phyloP scores from a whole-genome alignment of 2,113 vertebrate species.

The Sinosuthora webbiana region DNA sequence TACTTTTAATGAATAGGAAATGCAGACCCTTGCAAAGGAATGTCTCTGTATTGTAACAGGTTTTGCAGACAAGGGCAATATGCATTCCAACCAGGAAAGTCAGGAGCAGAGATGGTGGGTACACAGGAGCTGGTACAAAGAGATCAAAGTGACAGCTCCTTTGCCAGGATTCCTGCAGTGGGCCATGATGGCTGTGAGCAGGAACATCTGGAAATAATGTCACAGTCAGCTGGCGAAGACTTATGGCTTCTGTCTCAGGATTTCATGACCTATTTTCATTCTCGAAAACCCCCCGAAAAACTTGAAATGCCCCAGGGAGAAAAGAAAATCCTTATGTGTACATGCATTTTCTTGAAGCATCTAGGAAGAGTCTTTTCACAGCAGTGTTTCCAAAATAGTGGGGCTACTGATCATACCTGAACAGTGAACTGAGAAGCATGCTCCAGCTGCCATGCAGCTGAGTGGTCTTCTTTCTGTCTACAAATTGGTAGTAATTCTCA shows the following conservation, averaged over 20 bases:
- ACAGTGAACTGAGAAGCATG: background rate
- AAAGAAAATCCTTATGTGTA: background rate
- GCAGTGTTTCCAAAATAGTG: background rate
- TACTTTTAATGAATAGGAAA: constrained; percentile 48
- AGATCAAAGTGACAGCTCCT: background rate
- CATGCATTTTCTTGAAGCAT: background rate
- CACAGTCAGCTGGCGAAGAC: background rate
- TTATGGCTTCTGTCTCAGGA: background rate
- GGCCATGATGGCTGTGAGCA: background rate
- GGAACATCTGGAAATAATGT: constrained; percentile 48
- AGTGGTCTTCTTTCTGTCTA: background rate
- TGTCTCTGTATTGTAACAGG: background rate
- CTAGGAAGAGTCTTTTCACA: fast-evolving
- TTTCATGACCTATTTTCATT: background rate
- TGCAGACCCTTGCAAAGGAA: background rate
- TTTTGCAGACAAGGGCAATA: constrained; percentile 37
- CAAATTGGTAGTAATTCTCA: background rate
- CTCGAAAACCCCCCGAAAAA: background rate
- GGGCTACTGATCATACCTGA: background rate
- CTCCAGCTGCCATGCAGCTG: background rate
- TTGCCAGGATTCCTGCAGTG: background rate
- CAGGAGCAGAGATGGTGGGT: background rate
- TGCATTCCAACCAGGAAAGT: background rate
- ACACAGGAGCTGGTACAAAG: background rate
- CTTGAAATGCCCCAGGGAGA: background rate